Evolutionary conservation across 2,797 vertebrate species (phyloP).

Genomic region (Phalloptychus januarius): DNA sequence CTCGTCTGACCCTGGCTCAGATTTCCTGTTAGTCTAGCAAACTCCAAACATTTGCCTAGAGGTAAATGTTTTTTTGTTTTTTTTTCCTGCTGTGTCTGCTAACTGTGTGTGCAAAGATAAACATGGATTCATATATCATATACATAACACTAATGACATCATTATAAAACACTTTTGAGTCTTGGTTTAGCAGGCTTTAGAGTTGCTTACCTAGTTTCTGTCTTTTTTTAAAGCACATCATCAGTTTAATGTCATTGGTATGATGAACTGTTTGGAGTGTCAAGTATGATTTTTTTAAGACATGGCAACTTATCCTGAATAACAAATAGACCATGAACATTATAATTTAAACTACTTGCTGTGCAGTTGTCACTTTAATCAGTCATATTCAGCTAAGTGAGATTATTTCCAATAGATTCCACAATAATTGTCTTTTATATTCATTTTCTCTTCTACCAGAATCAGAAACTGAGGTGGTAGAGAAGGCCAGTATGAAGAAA

Average conservation of each 20-base stretch:
- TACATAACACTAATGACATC: not conserved
- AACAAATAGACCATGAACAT: not conserved
- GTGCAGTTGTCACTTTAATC: not conserved
- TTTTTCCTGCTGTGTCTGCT: not conserved
- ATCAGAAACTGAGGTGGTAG: not conserved
- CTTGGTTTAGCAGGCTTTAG: not conserved
- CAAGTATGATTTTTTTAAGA: not conserved
- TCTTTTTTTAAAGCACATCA: not conserved
- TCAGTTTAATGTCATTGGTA: not conserved
- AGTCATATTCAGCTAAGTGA: not conserved
- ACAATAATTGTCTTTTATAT: not conserved
- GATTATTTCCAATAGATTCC: not conserved
- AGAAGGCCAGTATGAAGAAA: not conserved
- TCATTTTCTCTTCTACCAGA: not conserved
- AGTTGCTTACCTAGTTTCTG: not conserved
- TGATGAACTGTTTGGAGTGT: not conserved
- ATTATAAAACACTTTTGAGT: not conserved
- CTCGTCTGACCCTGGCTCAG: not conserved
- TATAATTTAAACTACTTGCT: not conserved
- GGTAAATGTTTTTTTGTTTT: not conserved
- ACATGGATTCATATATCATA: not conserved
- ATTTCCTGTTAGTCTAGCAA: not conserved
- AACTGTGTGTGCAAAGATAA: not conserved
- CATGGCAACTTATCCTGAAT: not conserved
- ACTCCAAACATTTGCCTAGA: not conserved